Evolutionary conservation across 2,113 vertebrate species (phyloP), one percentile per base, ranked within the genome.

Genomic region (Morone saxatilis): DNA sequence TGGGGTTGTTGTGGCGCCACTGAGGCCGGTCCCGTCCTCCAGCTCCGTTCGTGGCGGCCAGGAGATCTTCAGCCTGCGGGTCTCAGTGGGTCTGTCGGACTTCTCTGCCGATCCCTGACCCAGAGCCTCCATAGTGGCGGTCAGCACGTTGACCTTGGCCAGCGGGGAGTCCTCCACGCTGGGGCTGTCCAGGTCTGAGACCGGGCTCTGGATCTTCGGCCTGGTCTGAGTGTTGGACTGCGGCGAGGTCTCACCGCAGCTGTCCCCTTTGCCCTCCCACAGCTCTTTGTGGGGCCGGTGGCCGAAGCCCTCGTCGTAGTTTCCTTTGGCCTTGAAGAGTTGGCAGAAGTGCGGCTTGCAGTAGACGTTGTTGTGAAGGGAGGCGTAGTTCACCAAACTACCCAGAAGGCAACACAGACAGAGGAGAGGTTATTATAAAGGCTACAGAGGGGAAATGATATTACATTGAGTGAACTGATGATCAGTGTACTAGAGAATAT

Each of bases 271-370:
- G 73, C 94, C 90, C 83, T 95, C 95, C 98, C 98, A 99, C 71
- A 99, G 94, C 87, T 98, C 97, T 66, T 99, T 99, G 85, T 99
- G 98, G 11, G 97, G 98, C 68, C 96, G 97, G 93, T 96, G 97
- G 13, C 98, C 98, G 84, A 99, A 99, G 73, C 98, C 98, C 93
- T 99, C 98, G n/a, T 99, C 98, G 0, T 99, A 99, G 88, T 99
- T 99, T 38, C 98, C 98, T 84, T 99, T 99, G 80, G 98, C 95
- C 90, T 99, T 99, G 93, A 99, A 99, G 70, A 99, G 97, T 81
- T 99, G 98, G 91, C 94, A 97, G 94, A 97, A 99, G 92, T 99
- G 98, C 41, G 98, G 97, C 88, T 99, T 99, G 95, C 98, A 99
- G 93, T 99, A 99, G 80, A 99, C 96, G 77, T 91, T 96, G 51